These are phyloP conservation scores for Armadillidium nasatum DNA, from an alignment of 1,140 invertebrate genomes.

Conservation along the genomic window DNA sequence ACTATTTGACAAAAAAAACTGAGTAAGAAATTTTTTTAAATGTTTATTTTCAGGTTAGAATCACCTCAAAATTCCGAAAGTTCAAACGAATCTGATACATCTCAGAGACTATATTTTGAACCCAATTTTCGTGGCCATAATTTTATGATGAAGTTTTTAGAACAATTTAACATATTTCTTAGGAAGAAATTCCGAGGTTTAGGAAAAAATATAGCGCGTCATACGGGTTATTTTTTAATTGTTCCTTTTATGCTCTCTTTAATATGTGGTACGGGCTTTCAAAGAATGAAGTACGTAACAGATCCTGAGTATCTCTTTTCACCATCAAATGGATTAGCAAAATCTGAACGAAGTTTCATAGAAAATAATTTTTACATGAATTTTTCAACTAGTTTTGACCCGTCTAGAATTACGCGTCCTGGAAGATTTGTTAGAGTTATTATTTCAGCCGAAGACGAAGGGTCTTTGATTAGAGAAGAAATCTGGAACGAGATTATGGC, in stretches of 20 bases:
- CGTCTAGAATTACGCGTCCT: slow-evolving; percentile 76
- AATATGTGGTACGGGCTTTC: slow-evolving; percentile 73
- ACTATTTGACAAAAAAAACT: too few relatives aligned
- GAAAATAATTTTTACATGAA: slow-evolving; percentile 82
- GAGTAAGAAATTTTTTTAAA: too few relatives aligned
- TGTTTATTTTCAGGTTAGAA: too few relatives aligned
- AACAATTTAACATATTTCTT: slow-evolving; percentile 51
- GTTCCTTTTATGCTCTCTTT: slow-evolving; percentile 73
- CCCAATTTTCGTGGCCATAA: too few relatives aligned
- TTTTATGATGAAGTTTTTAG: slow-evolving; percentile 33
- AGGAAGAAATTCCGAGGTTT: slow-evolving; percentile 75
- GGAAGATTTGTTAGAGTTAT: slow-evolving; percentile 71
- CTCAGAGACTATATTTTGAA: too few relatives aligned
- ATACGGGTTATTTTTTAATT: slow-evolving; percentile 83
- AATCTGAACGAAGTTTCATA: slow-evolving; percentile 69
- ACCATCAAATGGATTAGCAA: slow-evolving; percentile 70
- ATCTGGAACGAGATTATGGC: slow-evolving; percentile 73
- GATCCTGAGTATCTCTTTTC: slow-evolving; percentile 90
- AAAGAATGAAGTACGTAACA: slow-evolving; percentile 78
- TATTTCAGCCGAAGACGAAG: slow-evolving; percentile 72
- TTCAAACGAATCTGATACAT: too few relatives aligned
- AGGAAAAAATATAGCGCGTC: slow-evolving; percentile 69
- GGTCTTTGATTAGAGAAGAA: slow-evolving; percentile 68
- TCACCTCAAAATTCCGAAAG: too few relatives aligned
- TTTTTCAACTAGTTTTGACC: slow-evolving; percentile 75